Base-by-base conservation (phyloP, 2,797 vertebrate genomes). In the Cossypha polioptera region DNA sequence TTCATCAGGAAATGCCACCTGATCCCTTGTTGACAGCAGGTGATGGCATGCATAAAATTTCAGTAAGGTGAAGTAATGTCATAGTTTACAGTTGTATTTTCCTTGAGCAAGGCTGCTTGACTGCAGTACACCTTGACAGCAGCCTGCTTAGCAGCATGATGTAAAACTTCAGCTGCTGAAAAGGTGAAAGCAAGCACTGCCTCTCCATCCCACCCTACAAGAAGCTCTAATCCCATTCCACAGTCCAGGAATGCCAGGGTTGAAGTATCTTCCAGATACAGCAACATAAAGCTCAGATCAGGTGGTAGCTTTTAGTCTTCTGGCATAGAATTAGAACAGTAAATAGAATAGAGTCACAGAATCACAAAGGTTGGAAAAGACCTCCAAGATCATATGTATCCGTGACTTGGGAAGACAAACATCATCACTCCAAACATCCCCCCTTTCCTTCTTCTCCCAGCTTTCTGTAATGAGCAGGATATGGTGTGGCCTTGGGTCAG, bases 81-180 rank as follows among this genome's bases (percentile, higher is more conserved):
- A 0, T 73, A 68, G 77, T 90, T 94, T 94, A 66, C 80, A 86
- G 66, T 42, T 90, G 73, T 63, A 14, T 72, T 96, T 95, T 90
- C 90, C 93, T 95, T 92, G 90, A 92, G 63, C 66, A 59, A 53
- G 48, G n/a, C 80, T 86, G 66, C 43, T 51, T 42, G 58, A 51
- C 38, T 86, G 19, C 73, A 68, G 43, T 35, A 59, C 29, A 66
- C 76, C 73, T 81, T 95, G 90, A 88, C 86, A 93, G 88, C 54
- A 80, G 40, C 54, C 35, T 65, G 42, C 38, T 80, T 38, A 75
- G 79, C 83, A 86, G 62, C 26, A 16, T 81, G 62, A 75, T 81
- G 47, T 73, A 86, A 86, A 91, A 77, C 38, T 77, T 62, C 53
- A 66, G 15, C 67, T 90, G 61, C 55, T 81, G 76, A 62, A 54